Percentiles rank a stretch among this genome's conserved stretches.
These are phyloP conservation scores for Bubo bubo DNA, from an alignment of 2,113 vertebrate species.

Conservation along the genomic window DNA sequence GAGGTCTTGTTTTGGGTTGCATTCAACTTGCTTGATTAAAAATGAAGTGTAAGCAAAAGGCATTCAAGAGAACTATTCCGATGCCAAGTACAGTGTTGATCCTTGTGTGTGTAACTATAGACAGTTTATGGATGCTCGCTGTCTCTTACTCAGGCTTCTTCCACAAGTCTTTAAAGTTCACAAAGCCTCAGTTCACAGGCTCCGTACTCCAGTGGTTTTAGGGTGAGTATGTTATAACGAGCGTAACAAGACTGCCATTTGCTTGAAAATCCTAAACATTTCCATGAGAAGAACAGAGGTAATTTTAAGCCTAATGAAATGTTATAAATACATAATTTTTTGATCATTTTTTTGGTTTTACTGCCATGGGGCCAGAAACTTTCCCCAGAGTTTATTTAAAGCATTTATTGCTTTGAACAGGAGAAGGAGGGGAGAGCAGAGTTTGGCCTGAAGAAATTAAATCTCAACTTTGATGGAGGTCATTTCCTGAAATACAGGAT, in stretches of 20 bases:
- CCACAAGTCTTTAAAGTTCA: neutral
- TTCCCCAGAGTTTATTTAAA: neutral
- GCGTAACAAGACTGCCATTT: neutral
- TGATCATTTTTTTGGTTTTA: neutral
- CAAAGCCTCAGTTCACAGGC: neutral
- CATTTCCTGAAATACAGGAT: neutral
- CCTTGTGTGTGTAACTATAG: rapidly evolving
- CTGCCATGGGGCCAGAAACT: neutral
- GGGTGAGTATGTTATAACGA: neutral
- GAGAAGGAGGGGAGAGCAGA: neutral
- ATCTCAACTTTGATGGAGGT: neutral
- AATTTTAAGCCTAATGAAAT: neutral
- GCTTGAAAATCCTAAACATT: neutral
- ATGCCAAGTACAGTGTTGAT: neutral
- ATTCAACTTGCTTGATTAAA: conserved; percentile 78
- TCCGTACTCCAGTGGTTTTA: neutral
- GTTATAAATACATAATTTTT: neutral
- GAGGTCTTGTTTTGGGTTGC: conserved; percentile 81
- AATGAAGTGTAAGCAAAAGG: conserved; percentile 81
- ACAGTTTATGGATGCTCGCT: neutral
- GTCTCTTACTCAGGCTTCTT: neutral
- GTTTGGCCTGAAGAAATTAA: neutral
- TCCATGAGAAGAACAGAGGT: neutral
- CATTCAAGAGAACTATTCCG: neutral
- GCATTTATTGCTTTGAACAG: neutral